phyloP scores from a whole-genome alignment of 2,797 vertebrate genomes.

The Rhabdomys pumilio region DNA sequence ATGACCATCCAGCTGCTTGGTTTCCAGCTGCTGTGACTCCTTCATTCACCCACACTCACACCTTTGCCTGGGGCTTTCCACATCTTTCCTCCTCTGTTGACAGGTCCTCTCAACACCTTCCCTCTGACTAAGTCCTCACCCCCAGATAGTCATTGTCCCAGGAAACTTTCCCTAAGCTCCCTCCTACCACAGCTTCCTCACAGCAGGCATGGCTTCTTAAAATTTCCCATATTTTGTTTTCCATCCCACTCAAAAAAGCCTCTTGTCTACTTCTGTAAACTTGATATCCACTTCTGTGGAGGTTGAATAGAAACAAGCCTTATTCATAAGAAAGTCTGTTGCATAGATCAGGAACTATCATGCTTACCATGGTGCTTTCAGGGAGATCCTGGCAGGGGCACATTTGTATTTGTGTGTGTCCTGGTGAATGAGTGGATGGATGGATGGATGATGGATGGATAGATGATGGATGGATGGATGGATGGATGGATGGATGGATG shows the following conservation, averaged over 20 bases:
- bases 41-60: not conserved
- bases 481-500: not conserved
- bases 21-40: constrained; percentile 30
- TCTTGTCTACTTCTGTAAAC: not conserved
- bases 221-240: not conserved
- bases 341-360: not conserved
- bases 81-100: not conserved
- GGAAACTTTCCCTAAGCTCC: not conserved
- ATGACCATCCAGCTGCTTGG: not conserved
- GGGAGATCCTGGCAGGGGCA: accelerated
- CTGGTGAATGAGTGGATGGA: not conserved
- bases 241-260: not conserved
- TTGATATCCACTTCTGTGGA: not conserved
- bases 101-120: not conserved
- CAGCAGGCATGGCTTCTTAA: not conserved
- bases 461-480: not conserved
- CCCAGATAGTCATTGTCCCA: not conserved
- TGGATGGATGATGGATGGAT: not conserved
- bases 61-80: accelerated
- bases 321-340: not conserved
- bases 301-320: too few species aligned
- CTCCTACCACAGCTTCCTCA: not conserved
- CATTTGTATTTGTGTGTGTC: not conserved
- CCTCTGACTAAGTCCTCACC: not conserved
- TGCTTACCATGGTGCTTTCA: accelerated